A percentile compares a stretch with the other conserved stretches of the same genome.
Evolutionary conservation across 2,113 vertebrate genomes (phyloP).

Genomic region (Picathartes gymnocephalus): DNA sequence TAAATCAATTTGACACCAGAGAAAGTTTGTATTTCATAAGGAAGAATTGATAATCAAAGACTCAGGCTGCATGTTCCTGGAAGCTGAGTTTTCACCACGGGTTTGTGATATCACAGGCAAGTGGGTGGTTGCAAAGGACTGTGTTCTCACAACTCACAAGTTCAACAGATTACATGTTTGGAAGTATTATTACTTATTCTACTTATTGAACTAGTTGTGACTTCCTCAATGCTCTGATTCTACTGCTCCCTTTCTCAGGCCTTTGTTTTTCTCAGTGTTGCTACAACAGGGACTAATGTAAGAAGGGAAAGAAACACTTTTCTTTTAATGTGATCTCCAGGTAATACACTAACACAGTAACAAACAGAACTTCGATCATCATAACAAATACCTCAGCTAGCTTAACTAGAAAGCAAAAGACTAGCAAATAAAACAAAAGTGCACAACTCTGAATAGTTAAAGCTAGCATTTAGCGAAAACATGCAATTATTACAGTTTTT

Average conservation of each 20-base stretch:
- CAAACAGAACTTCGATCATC: background rate
- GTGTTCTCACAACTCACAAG: background rate
- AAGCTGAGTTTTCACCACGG: background rate
- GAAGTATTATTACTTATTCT: background rate
- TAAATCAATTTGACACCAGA: background rate
- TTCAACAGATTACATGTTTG: background rate
- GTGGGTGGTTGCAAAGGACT: background rate
- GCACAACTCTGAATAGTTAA: background rate
- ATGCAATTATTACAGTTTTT: background rate
- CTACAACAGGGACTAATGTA: background rate
- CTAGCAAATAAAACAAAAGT: background rate
- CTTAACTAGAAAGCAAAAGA: background rate
- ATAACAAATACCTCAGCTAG: background rate
- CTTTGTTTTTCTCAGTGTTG: background rate
- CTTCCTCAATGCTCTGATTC: background rate
- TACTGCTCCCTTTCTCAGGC: background rate
- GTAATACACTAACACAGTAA: background rate
- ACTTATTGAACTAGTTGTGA: background rate
- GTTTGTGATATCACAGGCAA: background rate
- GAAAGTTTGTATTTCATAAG: background rate
- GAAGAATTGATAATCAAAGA: background rate
- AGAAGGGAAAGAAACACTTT: background rate
- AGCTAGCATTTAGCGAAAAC: background rate
- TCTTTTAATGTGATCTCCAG: background rate
- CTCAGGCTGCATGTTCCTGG: background rate